Conservation (phyloP, 2,113 vertebrate genomes). For the Leucoraja erinaceus region DNA sequence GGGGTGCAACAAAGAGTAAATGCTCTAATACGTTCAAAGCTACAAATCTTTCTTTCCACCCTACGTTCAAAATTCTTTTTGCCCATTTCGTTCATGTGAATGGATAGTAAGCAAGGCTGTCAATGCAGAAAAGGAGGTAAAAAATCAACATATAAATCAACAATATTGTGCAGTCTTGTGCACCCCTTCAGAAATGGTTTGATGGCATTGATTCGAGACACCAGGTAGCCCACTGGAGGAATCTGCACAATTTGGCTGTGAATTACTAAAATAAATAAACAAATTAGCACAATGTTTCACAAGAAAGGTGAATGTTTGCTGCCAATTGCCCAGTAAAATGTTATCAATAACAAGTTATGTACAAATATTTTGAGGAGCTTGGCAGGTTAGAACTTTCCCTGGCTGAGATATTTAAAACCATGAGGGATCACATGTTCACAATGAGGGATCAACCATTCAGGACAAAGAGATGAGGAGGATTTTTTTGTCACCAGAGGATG, state of each 20-base stretch:
- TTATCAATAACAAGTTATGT: neutral
- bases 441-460: too few species aligned
- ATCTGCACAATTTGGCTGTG: neutral
- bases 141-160: neutral
- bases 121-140: neutral
- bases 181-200: neutral
- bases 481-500: too few species aligned
- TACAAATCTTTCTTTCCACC: neutral
- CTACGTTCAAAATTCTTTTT: neutral
- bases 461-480: too few species aligned
- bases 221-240: neutral
- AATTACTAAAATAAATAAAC: neutral
- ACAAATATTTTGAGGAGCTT: too few species aligned
- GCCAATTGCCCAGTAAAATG: neutral
- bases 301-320: too few species aligned
- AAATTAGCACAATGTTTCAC: neutral
- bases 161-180: neutral
- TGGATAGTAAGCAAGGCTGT: neutral
- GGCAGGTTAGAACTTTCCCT: too few species aligned
- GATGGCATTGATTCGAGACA: neutral
- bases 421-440: too few species aligned
- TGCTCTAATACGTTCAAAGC: neutral
- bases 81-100: neutral
- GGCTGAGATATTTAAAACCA: too few species aligned
- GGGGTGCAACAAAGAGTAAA: neutral